Evolutionary conservation across 2,888 invertebrate genomes (phyloP), one percentile per base, ranked within the genome.

Genomic region (Frankliniella fusca): DNA sequence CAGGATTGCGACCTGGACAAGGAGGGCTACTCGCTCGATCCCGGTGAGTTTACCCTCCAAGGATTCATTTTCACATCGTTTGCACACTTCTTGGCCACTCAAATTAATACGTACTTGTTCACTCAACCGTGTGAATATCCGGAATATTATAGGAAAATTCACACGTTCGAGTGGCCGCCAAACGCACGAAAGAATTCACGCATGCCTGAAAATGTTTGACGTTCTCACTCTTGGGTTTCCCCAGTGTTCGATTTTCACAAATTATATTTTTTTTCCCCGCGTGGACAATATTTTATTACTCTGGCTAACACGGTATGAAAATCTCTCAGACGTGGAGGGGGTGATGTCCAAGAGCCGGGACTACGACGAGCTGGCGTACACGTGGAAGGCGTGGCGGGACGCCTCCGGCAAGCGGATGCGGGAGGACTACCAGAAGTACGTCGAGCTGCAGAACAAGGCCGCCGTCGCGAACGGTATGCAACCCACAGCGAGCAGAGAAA

Each of bases 311-410:
- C 50, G 9, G 20, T 81, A 5, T 38, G 8, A 9, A 70, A 5
- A 0, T 3, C 70, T 27, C 23, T 8, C 85, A 89, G 89, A 87
- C 80, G 86, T 90, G n/a, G 88, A 88, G 83, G 84, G 86, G 3
- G 86, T 89, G 50, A 85, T 90, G 83, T 85, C 88, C 0, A 86
- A 85, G 70, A 91, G 91, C 81, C 89, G 90, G 81, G 89, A 93
- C 86, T 91, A 91, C 84, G 90, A 92, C 82, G 91, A 92, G 86
- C 87, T 94, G 81, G 86, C 89, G 7, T 90, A 92, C 85, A 91
- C 91, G 82, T 94, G 94, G 94, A 90, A 90, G 85, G 89, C 89
- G 0, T 94, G 93, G 90, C 88, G 93, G 84, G 91, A 93, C 85
- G 90, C 88, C 0, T 91, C 92, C 15, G 94, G 94, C 7, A 91